phyloP scores from a whole-genome alignment of 2,888 invertebrate species.

The Athetis lepigone region DNA sequence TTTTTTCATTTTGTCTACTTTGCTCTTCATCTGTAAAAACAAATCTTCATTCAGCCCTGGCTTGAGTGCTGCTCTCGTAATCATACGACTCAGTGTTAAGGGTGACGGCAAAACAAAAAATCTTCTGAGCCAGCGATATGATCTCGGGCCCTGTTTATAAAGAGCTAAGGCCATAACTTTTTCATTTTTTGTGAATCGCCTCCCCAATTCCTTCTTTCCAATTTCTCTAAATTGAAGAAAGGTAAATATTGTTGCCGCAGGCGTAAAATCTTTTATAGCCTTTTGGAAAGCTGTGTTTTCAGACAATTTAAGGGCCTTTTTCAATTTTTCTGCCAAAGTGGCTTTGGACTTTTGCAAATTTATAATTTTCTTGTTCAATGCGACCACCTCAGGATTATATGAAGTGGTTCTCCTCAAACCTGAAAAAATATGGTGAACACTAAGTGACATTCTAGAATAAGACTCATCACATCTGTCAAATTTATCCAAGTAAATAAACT shows the following conservation, averaged over 20 bases:
- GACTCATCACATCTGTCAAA: too few species aligned
- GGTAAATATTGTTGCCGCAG: constrained; percentile 12
- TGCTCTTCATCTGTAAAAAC: constrained; percentile 52
- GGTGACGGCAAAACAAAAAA: constrained; percentile 52
- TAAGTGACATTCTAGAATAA: too few species aligned
- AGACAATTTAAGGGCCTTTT: constrained; percentile 24
- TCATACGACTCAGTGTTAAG: constrained; percentile 39
- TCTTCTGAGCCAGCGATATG: constrained; percentile 45
- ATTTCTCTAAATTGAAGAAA: constrained; percentile 18
- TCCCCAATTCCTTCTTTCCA: constrained; percentile 9
- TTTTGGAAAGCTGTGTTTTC: constrained; percentile 18
- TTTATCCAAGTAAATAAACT: too few species aligned
- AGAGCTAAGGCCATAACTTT: constrained; percentile 35
- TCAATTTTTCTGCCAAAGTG: constrained; percentile 5
- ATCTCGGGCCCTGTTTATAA: constrained; percentile 45
- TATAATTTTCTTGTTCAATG: constrained; percentile 12
- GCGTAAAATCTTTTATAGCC: constrained; percentile 6
- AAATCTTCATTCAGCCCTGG: constrained; percentile 59
- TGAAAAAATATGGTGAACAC: background rate
- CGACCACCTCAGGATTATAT: constrained; percentile 5
- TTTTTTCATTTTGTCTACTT: constrained; percentile 47
- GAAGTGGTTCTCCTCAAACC: constrained; percentile 9
- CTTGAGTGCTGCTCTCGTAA: constrained; percentile 36
- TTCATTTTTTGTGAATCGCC: constrained; percentile 23
- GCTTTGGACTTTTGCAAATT: constrained; percentile 6